Percentiles rank a stretch among this genome's conserved stretches.
These are phyloP conservation scores for Peucedramus taeniatus DNA, from an alignment of 2,113 vertebrate genomes.

Conservation along the genomic window DNA sequence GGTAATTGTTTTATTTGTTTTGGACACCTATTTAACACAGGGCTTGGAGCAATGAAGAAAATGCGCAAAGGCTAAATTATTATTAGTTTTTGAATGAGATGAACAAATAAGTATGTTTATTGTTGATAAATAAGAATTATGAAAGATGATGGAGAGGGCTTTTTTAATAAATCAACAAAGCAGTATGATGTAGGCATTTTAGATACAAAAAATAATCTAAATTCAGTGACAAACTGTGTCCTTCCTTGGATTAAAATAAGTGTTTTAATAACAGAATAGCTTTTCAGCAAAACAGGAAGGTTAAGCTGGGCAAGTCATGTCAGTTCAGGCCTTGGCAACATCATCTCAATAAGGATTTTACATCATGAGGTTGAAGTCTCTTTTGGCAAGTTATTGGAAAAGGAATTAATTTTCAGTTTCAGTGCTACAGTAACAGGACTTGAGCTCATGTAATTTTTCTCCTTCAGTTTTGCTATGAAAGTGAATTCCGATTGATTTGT, in stretches of 20 bases:
- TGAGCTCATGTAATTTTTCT: not conserved
- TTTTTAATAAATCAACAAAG: not conserved
- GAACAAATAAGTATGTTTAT: not conserved
- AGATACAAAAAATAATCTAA: not conserved
- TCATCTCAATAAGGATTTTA: not conserved
- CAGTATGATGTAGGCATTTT: not conserved
- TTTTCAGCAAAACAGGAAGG: not conserved
- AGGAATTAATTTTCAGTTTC: not conserved
- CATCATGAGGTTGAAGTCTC: not conserved
- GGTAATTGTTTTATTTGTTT: not conserved
- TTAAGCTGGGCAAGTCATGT: not conserved
- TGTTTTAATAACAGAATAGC: not conserved
- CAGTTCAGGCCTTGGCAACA: not conserved
- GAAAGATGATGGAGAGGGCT: not conserved
- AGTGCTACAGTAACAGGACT: not conserved
- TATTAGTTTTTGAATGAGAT: not conserved
- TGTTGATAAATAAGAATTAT: not conserved
- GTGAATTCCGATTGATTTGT: conserved; percentile 1
- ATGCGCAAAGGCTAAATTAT: not conserved
- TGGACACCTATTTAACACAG: not conserved
- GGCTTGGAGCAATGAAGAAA: not conserved
- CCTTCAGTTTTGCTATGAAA: not conserved
- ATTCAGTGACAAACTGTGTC: not conserved
- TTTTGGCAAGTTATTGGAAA: not conserved
- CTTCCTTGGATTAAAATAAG: not conserved